These are phyloP conservation scores for Acrocyrtus sp. DNA, from an alignment of 2,888 invertebrate genomes.

Conservation along the genomic window DNA sequence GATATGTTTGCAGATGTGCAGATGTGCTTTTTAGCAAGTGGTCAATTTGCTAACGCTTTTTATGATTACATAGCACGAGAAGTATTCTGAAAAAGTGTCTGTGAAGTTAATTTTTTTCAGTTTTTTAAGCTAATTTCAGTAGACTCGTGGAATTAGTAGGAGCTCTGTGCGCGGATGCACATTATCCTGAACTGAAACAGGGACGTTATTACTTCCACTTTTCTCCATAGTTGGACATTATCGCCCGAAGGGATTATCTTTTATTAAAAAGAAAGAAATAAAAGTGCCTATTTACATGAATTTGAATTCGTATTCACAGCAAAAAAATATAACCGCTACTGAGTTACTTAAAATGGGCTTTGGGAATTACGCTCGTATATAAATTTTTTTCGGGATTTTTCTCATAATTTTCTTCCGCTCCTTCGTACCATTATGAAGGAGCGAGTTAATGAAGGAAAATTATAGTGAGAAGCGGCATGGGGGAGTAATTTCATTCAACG, in stretches of 20 bases:
- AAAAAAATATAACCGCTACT: neutral
- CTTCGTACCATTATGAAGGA: slow-evolving; percentile 36
- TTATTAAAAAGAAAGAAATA: too few relatives aligned
- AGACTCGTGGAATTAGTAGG: neutral
- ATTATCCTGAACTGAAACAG: too few relatives aligned
- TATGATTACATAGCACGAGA: too few relatives aligned
- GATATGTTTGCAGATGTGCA: too few relatives aligned
- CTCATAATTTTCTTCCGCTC: slow-evolving; percentile 37
- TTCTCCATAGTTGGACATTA: slow-evolving; percentile 38
- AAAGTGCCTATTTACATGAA: neutral
- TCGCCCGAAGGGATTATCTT: slow-evolving; percentile 34
- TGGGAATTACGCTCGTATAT: neutral
- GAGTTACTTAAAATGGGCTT: neutral
- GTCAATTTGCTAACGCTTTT: too few relatives aligned
- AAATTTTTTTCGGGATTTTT: slow-evolving; percentile 28
- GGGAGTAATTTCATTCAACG: slow-evolving; percentile 38
- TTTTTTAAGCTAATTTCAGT: neutral
- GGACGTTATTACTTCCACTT: slow-evolving; percentile 38
- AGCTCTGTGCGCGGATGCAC: too few relatives aligned
- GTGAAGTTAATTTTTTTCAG: too few relatives aligned
- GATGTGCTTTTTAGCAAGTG: too few relatives aligned
- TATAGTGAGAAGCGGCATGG: slow-evolving; percentile 32
- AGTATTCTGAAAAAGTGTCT: too few relatives aligned
- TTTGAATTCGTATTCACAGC: slow-evolving; percentile 4
- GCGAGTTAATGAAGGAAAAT: slow-evolving; percentile 47